Evolutionary conservation across 2,888 invertebrate genomes (phyloP).

Genomic region (Argyresthia albistria): DNA sequence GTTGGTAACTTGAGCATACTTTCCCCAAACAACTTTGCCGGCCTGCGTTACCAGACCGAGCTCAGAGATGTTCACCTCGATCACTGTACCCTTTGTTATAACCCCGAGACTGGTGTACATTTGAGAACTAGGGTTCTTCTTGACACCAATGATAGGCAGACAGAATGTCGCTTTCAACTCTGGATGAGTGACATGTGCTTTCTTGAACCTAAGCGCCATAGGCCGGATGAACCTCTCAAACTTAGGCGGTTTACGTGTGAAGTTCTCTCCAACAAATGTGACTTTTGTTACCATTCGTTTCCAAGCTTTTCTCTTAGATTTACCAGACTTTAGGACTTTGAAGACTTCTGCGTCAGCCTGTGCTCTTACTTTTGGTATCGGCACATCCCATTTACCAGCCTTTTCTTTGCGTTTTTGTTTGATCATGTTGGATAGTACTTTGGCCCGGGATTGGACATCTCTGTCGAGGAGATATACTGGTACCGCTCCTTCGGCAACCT

Average conservation of each 20-base stretch:
- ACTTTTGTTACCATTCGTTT: constrained; percentile 99
- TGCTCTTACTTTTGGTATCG: constrained; percentile 97
- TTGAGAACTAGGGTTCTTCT: constrained; percentile 97
- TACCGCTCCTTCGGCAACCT: constrained; percentile 90
- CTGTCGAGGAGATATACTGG: constrained; percentile 98
- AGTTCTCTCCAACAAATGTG: constrained; percentile 97
- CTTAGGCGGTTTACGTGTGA: constrained; percentile 99
- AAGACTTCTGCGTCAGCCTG: constrained; percentile 98
- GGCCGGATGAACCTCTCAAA: constrained; percentile 98
- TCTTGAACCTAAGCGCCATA: constrained; percentile 96
- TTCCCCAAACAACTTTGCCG: constrained; percentile 99
- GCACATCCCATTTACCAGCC: constrained; percentile 99
- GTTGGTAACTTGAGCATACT: constrained; percentile 99
- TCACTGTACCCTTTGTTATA: constrained; percentile 97
- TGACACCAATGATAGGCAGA: constrained; percentile 98
- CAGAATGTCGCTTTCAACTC: constrained; percentile 98
- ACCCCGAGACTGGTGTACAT: constrained; percentile 98
- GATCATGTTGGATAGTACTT: constrained; percentile 98
- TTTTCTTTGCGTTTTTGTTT: constrained; percentile 99
- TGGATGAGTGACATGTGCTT: constrained; percentile 99
- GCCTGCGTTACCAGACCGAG: constrained; percentile 98
- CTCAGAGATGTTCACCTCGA: constrained; percentile 98
- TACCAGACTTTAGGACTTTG: constrained; percentile 92
- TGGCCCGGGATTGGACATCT: constrained; percentile 93
- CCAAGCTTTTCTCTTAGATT: constrained; percentile 96